A percentile compares a stretch with the other conserved stretches of the same genome.
phyloP scores from a whole-genome alignment of 2,888 invertebrate genomes.

The Carpatolechia fugitivella region DNA sequence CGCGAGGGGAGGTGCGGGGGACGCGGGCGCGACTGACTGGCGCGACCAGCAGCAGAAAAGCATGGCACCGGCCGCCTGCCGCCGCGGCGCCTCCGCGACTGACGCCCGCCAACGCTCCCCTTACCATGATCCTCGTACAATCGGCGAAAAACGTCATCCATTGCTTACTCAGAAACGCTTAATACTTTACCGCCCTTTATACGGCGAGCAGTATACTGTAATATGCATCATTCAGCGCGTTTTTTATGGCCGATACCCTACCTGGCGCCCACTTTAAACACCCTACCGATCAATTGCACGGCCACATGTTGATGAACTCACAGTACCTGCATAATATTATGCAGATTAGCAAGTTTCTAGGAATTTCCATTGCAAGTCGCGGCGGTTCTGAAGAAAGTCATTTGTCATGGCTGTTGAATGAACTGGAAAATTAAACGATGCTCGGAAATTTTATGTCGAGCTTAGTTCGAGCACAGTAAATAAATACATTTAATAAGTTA shows the following conservation, averaged over 20 bases:
- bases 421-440: conserved; percentile 2
- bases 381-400: conserved; percentile 26
- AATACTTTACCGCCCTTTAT: neutral
- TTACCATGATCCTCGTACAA: neutral
- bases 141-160: neutral
- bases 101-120: conserved; percentile 51
- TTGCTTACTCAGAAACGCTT: neutral
- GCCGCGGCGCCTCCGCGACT: conserved; percentile 63
- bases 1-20: conserved; percentile 36
- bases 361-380: conserved; percentile 28
- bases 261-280: conserved; percentile 25
- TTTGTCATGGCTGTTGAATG: conserved; percentile 25
- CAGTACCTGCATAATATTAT: conserved; percentile 60
- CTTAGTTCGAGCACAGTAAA: too few relatives aligned
- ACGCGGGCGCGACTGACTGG: conserved; percentile 38
- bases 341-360: conserved; percentile 45
- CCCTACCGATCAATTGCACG: conserved; percentile 37
- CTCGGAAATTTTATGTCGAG: neutral
- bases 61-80: conserved; percentile 61
- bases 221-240: neutral
- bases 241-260: conserved; percentile 17
- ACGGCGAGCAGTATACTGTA: neutral
- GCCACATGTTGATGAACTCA: conserved; percentile 60
- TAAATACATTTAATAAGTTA: too few relatives aligned
- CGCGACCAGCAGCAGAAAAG: conserved; percentile 52